phyloP scores from a whole-genome alignment of 2,113 vertebrate genomes.

The Epinephelus moara region DNA sequence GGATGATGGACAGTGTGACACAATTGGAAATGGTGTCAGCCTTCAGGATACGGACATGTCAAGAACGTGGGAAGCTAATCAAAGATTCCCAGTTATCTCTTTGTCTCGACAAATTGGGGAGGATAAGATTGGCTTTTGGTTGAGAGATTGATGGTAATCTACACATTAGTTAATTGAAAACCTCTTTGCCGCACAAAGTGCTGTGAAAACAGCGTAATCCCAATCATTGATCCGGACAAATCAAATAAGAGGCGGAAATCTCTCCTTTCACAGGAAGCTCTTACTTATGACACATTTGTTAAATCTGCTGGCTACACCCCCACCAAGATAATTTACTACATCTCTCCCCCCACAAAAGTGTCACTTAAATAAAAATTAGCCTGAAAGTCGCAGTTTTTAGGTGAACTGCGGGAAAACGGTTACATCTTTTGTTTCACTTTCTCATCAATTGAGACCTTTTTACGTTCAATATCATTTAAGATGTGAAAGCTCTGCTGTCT shows the following conservation, averaged over 20 bases:
- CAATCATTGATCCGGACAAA: conserved; percentile 83
- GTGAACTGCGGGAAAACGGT: conserved; percentile 1
- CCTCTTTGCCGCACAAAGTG: conserved; percentile 82
- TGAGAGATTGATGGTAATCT: conserved; percentile 86
- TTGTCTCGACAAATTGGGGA: conserved; percentile 44
- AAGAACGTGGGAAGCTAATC: conserved; percentile 63
- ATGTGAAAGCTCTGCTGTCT: conserved; percentile 39
- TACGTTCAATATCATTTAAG: conserved; percentile 39
- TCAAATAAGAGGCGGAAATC: conserved; percentile 83
- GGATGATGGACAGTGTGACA: conserved; percentile 33
- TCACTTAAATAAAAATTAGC: background rate
- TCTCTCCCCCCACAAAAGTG: conserved; percentile 15
- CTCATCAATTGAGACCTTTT: conserved; percentile 18
- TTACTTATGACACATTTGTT: conserved; percentile 73
- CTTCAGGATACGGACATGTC: conserved; percentile 48
- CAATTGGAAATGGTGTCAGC: conserved; percentile 43
- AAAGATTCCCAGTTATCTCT: conserved; percentile 78
- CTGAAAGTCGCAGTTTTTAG: background rate
- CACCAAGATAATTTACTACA: conserved; percentile 22
- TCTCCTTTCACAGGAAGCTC: conserved; percentile 67
- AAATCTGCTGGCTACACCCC: conserved; percentile 56
- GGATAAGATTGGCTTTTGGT: conserved; percentile 58
- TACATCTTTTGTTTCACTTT: conserved; percentile 10
- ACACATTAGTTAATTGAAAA: conserved; percentile 89
- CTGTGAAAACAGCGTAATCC: conserved; percentile 80